These are phyloP conservation scores for Cactoblastis cactorum DNA, from an alignment of 2,888 invertebrate genomes.

Conservation along the genomic window DNA sequence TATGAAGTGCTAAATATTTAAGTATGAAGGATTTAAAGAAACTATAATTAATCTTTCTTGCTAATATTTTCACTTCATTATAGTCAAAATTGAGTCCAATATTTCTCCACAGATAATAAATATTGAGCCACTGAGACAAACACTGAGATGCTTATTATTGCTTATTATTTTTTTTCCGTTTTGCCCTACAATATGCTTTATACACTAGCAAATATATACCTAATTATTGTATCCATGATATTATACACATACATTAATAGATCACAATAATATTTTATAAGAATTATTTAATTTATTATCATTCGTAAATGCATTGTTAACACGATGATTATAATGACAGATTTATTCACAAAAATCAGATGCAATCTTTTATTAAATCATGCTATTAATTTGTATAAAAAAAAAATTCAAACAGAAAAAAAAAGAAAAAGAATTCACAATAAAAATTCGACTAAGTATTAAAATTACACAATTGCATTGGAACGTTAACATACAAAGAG, in stretches of 20 bases:
- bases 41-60: no score
- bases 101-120: no score
- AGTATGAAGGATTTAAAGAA: no score
- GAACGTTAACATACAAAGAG: not conserved
- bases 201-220: not conserved
- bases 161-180: not conserved
- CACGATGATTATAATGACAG: not conserved
- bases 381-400: not conserved
- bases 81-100: not conserved
- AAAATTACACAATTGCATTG: conserved; percentile 4
- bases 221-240: not conserved
- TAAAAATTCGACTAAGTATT: not conserved
- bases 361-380: not conserved
- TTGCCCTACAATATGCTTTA: not conserved
- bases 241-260: not conserved
- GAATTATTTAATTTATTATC: not conserved
- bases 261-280: conserved; percentile 6
- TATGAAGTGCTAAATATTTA: no score
- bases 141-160: not conserved
- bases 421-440: not conserved
- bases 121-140: not conserved
- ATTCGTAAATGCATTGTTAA: conserved; percentile 3
- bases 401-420: not conserved
- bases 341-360: no score
- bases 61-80: no score